phyloP scores from a whole-genome alignment of 2,113 vertebrate genomes.

The Paradoxurus hermaphroditus region DNA sequence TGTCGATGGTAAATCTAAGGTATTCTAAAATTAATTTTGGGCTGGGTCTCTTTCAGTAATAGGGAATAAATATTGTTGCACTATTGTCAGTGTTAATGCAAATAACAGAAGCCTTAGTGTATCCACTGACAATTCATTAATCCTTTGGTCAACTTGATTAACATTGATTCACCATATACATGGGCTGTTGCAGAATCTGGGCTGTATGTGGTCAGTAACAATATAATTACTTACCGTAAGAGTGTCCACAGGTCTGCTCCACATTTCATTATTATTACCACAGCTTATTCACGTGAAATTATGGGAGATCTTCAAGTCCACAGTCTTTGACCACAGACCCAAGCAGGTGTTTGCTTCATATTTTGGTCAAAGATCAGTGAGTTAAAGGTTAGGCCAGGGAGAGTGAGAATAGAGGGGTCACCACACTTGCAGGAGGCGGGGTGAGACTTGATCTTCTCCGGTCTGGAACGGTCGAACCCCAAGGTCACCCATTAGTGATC shows the following conservation, averaged over 20 bases:
- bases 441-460: conserved; percentile 98
- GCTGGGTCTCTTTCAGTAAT: conserved; percentile 68
- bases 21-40: conserved; percentile 77
- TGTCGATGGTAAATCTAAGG: conserved; percentile 69
- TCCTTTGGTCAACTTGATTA: conserved; percentile 78
- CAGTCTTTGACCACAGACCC: conserved; percentile 87
- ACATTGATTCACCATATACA: conserved; percentile 77
- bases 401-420: conserved; percentile 93
- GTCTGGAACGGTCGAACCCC: conserved; percentile 93
- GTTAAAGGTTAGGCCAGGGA: conserved; percentile 94
- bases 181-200: conserved; percentile 66
- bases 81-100: conserved; percentile 68
- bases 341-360: conserved; percentile 99
- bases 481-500: conserved; percentile 99
- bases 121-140: conserved; percentile 75
- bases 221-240: conserved; percentile 81
- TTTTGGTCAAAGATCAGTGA: conserved; percentile 99
- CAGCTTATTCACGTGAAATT: conserved; percentile 90
- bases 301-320: conserved; percentile 85
- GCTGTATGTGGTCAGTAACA: conserved; percentile 66
- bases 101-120: conserved; percentile 65
- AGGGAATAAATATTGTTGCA: conserved; percentile 75
- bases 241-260: conserved; percentile 86
- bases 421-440: conserved; percentile 86
- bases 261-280: conserved; percentile 84